Evolutionary conservation across 2,113 vertebrate genomes (phyloP).

Genomic region (Gopherus evgoodei): DNA sequence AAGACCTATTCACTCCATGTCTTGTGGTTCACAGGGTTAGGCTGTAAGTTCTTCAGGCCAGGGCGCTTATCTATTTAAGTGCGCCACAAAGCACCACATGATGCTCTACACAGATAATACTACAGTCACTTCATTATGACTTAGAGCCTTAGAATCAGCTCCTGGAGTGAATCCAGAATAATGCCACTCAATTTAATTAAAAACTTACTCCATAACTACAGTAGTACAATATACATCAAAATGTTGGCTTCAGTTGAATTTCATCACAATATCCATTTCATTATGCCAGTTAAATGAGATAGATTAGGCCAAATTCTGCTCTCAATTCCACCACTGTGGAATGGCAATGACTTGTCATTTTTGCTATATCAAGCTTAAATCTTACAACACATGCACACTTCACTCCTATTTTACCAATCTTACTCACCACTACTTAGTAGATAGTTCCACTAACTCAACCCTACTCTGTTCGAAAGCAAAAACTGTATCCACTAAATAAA

Average conservation of each 20-base stretch:
- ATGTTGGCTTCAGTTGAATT: slow-evolving; percentile 23
- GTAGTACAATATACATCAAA: background rate
- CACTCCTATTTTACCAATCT: background rate
- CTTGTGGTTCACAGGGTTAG: background rate
- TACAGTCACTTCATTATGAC: background rate
- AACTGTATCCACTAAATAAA: background rate
- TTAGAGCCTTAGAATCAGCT: slow-evolving; percentile 30
- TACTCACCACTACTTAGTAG: background rate
- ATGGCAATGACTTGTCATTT: background rate
- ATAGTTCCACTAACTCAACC: background rate
- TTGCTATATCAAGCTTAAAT: background rate
- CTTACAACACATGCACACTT: background rate
- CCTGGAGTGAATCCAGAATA: slow-evolving; percentile 29
- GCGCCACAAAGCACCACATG: background rate
- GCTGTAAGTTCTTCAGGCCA: background rate
- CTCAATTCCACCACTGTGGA: background rate
- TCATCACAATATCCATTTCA: slow-evolving; percentile 21
- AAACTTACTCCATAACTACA: background rate
- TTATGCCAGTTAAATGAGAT: slow-evolving; percentile 24
- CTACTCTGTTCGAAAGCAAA: background rate
- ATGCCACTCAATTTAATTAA: slow-evolving; percentile 15
- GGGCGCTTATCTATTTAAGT: background rate
- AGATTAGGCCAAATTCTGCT: slow-evolving; percentile 48
- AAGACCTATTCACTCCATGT: background rate
- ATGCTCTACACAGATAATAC: background rate